Evolutionary conservation across 1,140 invertebrate species (phyloP).

Genomic region (Aphelenchoides fujianensis): DNA sequence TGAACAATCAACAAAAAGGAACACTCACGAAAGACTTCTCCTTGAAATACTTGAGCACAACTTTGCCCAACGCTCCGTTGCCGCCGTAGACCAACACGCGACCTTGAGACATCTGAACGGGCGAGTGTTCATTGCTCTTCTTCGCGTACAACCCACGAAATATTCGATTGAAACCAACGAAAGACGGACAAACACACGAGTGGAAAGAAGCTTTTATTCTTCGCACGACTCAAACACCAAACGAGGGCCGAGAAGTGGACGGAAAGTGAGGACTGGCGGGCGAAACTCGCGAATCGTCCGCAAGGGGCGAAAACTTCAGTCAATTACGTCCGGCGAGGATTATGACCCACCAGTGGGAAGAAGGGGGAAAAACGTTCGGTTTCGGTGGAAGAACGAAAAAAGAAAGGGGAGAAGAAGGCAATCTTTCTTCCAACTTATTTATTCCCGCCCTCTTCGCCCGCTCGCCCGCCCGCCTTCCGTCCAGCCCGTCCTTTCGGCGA

Average conservation of each 20-base stretch:
- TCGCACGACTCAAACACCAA: neutral
- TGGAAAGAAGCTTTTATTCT: no score
- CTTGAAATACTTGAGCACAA: conserved; percentile 82
- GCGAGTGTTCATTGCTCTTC: neutral
- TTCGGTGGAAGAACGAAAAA: neutral
- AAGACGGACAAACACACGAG: no score
- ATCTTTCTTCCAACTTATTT: neutral
- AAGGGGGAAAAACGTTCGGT: no score
- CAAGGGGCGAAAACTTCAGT: no score
- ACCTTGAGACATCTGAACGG: conserved; percentile 39
- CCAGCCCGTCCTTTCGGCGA: no score
- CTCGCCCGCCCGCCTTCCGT: no score
- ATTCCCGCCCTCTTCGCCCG: neutral
- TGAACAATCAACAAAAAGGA: no score
- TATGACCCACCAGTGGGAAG: neutral
- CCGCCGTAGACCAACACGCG: conserved; percentile 70
- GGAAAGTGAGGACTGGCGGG: no score
- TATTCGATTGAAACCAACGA: neutral
- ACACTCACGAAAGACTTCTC: conserved; percentile 73
- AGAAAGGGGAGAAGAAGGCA: no score
- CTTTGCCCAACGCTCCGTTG: conserved; percentile 83
- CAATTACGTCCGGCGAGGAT: neutral
- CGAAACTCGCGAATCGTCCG: no score
- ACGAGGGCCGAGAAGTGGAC: neutral
- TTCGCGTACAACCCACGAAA: neutral